These are phyloP conservation scores for Morpho deidamia DNA, from an alignment of 2,888 invertebrate species.

Conservation along the genomic window DNA sequence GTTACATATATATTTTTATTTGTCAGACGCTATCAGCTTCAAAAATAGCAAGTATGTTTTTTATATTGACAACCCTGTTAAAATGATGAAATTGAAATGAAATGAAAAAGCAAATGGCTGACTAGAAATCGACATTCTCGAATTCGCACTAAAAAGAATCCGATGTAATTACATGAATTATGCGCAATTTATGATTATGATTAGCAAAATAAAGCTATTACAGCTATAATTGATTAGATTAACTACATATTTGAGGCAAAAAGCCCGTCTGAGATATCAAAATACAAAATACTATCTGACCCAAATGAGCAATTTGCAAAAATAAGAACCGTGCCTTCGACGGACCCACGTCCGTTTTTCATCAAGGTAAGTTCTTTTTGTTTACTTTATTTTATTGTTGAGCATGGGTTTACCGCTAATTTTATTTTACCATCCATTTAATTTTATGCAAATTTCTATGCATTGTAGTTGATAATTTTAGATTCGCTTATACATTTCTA, in stretches of 20 bases:
- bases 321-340: slow-evolving; percentile 49
- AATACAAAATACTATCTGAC: slow-evolving; percentile 51
- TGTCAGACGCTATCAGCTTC: background rate
- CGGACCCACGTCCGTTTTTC: slow-evolving; percentile 60
- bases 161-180: slow-evolving; percentile 79
- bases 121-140: slow-evolving; percentile 66
- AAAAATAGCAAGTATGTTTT: background rate
- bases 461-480: slow-evolving; percentile 14
- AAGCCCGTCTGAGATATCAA: slow-evolving; percentile 42
- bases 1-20: slow-evolving; percentile 2
- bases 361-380: slow-evolving; percentile 54
- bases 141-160: slow-evolving; percentile 65
- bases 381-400: slow-evolving; percentile 31
- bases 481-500: background rate
- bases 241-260: slow-evolving; percentile 56
- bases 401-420: slow-evolving; percentile 5
- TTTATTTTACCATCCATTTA: slow-evolving; percentile 2
- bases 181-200: slow-evolving; percentile 78
- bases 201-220: slow-evolving; percentile 75
- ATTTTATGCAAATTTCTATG: background rate
- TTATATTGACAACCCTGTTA: slow-evolving; percentile 12
- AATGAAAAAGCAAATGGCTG: slow-evolving; percentile 78
- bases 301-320: slow-evolving; percentile 53
- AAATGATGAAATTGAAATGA: slow-evolving; percentile 40
- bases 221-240: slow-evolving; percentile 53